phyloP scores from a whole-genome alignment of 1,140 invertebrate species.

The Bursaphelenchus mucronatus region DNA sequence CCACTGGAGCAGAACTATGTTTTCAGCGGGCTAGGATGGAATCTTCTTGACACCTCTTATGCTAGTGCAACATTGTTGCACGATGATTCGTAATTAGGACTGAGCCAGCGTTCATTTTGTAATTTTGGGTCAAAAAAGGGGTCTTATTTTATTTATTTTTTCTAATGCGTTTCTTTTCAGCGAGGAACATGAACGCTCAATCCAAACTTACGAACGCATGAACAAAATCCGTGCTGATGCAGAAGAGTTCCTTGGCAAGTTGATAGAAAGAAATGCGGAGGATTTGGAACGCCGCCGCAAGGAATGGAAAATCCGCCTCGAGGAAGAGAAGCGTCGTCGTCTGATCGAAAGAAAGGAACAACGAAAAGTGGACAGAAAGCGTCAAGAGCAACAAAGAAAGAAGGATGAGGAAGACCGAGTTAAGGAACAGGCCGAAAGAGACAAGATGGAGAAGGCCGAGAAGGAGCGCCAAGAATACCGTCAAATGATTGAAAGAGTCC shows the following conservation, averaged over 20 bases:
- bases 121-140: constrained; percentile 20
- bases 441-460: constrained; percentile 45
- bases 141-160: background rate
- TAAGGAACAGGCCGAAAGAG: constrained; percentile 36
- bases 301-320: constrained; percentile 31
- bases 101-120: constrained; percentile 17
- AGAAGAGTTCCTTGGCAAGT: constrained; percentile 39
- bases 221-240: constrained; percentile 41
- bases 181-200: constrained; percentile 37
- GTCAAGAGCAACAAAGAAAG: constrained; percentile 4
- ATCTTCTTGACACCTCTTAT: constrained; percentile 17
- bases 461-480: constrained; percentile 26
- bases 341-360: constrained; percentile 32
- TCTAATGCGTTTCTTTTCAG: constrained; percentile 34
- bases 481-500: constrained; percentile 3
- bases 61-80: constrained; percentile 2
- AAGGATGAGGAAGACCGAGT: constrained; percentile 24
- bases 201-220: constrained; percentile 44
- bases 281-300: constrained; percentile 37
- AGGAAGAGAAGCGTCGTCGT: constrained; percentile 34
- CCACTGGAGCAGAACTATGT: constrained; percentile 9
- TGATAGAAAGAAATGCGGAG: constrained; percentile 40
- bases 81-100: constrained; percentile 9
- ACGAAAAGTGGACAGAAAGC: constrained; percentile 31
- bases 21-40: background rate